Evolutionary conservation across 2,888 invertebrate species (phyloP).

Genomic region (Nymphalis polychloros): DNA sequence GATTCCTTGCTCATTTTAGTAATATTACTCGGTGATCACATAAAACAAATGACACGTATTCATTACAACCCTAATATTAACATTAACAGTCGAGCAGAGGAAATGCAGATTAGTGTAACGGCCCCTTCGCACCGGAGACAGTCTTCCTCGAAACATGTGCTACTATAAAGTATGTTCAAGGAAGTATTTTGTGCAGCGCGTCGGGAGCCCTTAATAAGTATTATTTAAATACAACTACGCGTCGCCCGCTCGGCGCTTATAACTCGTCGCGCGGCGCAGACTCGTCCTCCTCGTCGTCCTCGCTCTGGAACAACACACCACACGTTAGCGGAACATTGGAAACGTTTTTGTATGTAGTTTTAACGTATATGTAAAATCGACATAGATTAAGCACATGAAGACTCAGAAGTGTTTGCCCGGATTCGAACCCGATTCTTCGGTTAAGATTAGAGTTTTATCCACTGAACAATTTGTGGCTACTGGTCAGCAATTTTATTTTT

Average conservation of each 20-base stretch:
- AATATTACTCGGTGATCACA: conserved; percentile 3
- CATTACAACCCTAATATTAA: conserved; percentile 44
- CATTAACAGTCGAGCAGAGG: conserved; percentile 64
- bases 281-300: conserved; percentile 88
- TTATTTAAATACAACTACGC: conserved; percentile 21
- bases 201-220: conserved; percentile 10
- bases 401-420: no score
- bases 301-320: conserved; percentile 58
- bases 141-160: not conserved
- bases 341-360: no score
- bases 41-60: conserved; percentile 20
- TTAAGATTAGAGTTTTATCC: no score
- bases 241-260: conserved; percentile 73
- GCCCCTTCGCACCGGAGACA: conserved; percentile 34
- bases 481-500: no score
- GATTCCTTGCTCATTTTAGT: not conserved
- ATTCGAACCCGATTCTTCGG: no score
- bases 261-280: conserved; percentile 89
- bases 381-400: no score
- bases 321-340: not conserved
- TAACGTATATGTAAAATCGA: no score
- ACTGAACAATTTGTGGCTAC: no score
- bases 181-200: conserved; percentile 17
- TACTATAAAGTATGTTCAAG: not conserved
- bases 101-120: conserved; percentile 70